phyloP scores from a whole-genome alignment of 2,113 vertebrate species.

The Ameiurus melas region DNA sequence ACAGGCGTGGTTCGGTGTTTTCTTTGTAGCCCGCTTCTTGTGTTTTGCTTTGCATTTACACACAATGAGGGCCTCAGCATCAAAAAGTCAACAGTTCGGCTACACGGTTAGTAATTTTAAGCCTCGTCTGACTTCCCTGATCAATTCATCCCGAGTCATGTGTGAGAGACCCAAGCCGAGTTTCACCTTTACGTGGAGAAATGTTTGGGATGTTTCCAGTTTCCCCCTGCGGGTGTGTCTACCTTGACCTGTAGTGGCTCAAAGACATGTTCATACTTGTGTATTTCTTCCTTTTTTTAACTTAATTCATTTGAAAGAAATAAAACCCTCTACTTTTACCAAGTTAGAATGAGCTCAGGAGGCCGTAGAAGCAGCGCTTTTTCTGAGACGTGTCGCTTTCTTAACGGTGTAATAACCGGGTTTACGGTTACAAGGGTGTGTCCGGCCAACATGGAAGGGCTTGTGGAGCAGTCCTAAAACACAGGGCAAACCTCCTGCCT shows the following conservation, averaged over 20 bases:
- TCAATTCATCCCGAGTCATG: constrained; percentile 5
- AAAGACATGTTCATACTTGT: constrained; percentile 17
- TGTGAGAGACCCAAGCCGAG: background rate
- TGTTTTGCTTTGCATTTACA: constrained; percentile 43
- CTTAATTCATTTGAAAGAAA: background rate
- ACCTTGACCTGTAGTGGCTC: constrained; percentile 54
- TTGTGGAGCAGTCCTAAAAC: constrained; percentile 48
- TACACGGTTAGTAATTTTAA: background rate
- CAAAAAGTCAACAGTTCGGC: background rate
- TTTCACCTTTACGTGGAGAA: constrained; percentile 25
- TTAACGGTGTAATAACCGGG: constrained; percentile 68
- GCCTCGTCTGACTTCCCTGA: background rate
- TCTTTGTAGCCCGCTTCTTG: constrained; percentile 39
- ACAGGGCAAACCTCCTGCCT: constrained; percentile 50
- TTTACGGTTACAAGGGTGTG: constrained; percentile 72
- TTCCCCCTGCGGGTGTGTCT: constrained; percentile 47
- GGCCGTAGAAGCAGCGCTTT: constrained; percentile 40
- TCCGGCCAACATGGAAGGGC: constrained; percentile 66
- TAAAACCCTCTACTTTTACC: background rate
- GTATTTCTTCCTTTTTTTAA: background rate
- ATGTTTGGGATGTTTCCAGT: constrained; percentile 54
- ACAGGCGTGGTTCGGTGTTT: constrained; percentile 61
- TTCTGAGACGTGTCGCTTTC: constrained; percentile 70
- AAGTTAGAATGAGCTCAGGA: background rate
- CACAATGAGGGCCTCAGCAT: constrained; percentile 13